phyloP scores from a whole-genome alignment of 1,140 invertebrate species.

The Nephotettix cincticeps region DNA sequence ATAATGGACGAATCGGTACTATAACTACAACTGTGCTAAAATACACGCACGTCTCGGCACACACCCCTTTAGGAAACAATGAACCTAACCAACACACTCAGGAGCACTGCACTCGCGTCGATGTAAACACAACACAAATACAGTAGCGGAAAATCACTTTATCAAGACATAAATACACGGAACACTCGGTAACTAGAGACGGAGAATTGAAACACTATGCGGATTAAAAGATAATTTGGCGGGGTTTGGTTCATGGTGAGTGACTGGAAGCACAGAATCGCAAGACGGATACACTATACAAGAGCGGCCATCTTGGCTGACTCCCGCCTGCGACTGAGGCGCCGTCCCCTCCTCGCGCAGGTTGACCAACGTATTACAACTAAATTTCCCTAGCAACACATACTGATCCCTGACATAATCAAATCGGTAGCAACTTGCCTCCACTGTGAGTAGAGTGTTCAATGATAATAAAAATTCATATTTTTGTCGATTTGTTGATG shows the following conservation, averaged over 20 bases:
- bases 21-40: neutral
- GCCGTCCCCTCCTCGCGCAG: slow-evolving; percentile 3
- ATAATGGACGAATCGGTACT: slow-evolving; percentile 6
- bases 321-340: slow-evolving; percentile 1
- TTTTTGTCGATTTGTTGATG: too few relatives aligned
- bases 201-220: neutral
- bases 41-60: neutral
- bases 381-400: neutral
- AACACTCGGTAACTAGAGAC: neutral
- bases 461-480: too few relatives aligned
- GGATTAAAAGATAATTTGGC: neutral
- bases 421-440: too few relatives aligned
- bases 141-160: neutral
- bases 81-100: neutral
- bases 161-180: slow-evolving; percentile 10
- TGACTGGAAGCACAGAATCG: slow-evolving; percentile 3
- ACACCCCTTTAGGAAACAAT: neutral
- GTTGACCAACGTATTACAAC: neutral
- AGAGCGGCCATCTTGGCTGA: neutral
- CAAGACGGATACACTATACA: neutral
- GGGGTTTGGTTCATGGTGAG: neutral
- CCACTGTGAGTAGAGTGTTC: too few relatives aligned
- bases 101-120: neutral
- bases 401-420: too few relatives aligned
- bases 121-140: neutral